Percentiles rank a stretch among this genome's conserved stretches.
phyloP scores from a whole-genome alignment of 2,797 vertebrate genomes.

The Enteromius viviparus region DNA sequence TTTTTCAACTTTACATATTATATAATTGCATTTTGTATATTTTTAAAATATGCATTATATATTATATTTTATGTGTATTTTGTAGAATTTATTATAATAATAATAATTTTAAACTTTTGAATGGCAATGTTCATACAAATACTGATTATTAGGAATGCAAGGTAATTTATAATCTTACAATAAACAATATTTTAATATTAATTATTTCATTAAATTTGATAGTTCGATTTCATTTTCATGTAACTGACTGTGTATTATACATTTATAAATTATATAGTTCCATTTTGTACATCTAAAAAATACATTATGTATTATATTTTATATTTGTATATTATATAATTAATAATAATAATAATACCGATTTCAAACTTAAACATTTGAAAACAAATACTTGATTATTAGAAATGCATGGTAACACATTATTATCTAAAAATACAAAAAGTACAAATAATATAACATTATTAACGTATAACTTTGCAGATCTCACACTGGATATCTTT shows the following conservation, averaged over 20 bases:
- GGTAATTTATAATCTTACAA: background rate
- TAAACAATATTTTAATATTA: background rate
- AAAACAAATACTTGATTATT: background rate
- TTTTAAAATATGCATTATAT: background rate
- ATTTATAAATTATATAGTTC: background rate
- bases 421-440: background rate
- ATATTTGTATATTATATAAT: background rate
- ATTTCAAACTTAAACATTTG: background rate
- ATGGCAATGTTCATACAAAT: background rate
- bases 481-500: background rate
- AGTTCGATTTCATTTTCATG: background rate
- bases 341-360: background rate
- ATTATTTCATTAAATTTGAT: background rate
- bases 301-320: background rate
- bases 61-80: background rate
- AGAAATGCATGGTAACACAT: background rate
- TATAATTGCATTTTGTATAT: background rate
- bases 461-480: too few species aligned
- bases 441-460: background rate
- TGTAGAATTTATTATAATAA: background rate
- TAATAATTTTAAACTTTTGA: background rate
- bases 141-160: background rate
- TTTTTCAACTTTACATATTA: background rate
- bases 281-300: background rate
- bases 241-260: background rate